phyloP scores from a whole-genome alignment of 1,140 invertebrate species.

The Caenorhabditis tropicalis region DNA sequence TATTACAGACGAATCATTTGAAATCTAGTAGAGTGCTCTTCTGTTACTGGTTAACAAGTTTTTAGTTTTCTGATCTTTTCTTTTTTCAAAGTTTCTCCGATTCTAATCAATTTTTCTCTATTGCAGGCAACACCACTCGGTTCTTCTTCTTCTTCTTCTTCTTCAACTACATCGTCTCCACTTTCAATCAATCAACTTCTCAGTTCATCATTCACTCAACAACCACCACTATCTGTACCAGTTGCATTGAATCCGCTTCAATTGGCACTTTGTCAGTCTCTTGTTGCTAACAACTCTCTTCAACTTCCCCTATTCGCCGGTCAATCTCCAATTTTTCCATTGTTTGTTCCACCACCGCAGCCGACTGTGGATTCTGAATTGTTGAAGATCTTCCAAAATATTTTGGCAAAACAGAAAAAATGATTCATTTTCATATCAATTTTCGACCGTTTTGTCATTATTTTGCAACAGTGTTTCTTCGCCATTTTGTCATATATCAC shows the following conservation, averaged over 20 bases:
- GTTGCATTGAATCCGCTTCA: neutral
- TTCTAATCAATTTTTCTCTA: neutral
- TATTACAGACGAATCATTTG: too few species aligned
- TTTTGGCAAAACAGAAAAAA: conserved; percentile 13
- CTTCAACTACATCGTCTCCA: neutral
- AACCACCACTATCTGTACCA: neutral
- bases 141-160: neutral
- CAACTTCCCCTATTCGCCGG: neutral
- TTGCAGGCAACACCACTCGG: neutral
- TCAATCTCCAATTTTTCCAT: neutral
- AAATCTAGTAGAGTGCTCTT: too few species aligned
- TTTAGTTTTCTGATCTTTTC: too few species aligned
- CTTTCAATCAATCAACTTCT: neutral
- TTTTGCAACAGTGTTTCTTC: neutral
- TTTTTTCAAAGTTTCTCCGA: too few species aligned
- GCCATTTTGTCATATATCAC: neutral
- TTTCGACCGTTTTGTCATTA: neutral
- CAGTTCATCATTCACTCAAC: neutral
- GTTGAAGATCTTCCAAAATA: conserved; percentile 14
- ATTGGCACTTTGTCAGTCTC: conserved; percentile 7
- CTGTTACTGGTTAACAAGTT: neutral
- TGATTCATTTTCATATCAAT: neutral
- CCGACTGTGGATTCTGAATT: conserved; percentile 2
- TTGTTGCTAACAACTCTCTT: neutral
- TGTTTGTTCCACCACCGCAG: neutral